Evolutionary conservation across 2,797 vertebrate genomes (phyloP).

Genomic region (Falco concolor): DNA sequence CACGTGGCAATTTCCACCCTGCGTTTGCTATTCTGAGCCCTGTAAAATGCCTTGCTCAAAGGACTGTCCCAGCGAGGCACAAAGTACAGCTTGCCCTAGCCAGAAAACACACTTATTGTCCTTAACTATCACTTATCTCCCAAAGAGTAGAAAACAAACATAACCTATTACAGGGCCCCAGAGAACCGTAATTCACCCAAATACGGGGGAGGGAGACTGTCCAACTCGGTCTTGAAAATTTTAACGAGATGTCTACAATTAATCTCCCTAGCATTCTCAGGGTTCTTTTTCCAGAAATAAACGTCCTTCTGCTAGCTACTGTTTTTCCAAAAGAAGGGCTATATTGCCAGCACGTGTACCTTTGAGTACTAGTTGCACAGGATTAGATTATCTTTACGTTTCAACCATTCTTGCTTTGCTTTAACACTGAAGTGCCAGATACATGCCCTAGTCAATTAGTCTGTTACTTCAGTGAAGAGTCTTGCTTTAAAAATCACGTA

Average conservation of each 20-base stretch:
- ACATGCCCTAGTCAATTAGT: not conserved
- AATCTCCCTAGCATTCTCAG: not conserved
- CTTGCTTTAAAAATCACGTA: not conserved
- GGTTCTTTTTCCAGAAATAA: not conserved
- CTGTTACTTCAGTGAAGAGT: not conserved
- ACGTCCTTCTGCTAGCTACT: not conserved
- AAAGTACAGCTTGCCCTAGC: not conserved
- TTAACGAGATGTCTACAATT: not conserved
- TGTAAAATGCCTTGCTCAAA: not conserved
- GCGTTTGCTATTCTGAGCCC: not conserved
- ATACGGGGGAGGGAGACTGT: not conserved
- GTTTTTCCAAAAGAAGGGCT: not conserved
- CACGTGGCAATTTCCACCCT: not conserved
- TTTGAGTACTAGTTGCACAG: not conserved
- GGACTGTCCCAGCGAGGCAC: not conserved
- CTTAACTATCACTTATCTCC: not conserved
- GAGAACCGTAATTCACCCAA: not conserved
- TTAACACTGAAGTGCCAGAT: not conserved
- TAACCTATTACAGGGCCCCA: not conserved
- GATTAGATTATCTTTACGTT: not conserved
- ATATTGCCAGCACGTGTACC: rapidly evolving
- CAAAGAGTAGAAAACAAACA: not conserved
- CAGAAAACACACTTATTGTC: not conserved
- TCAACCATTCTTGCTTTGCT: not conserved
- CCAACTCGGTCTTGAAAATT: not conserved